Conservation (phyloP, 2,113 vertebrate species). For the Myanophis thanlyinensis region DNA sequence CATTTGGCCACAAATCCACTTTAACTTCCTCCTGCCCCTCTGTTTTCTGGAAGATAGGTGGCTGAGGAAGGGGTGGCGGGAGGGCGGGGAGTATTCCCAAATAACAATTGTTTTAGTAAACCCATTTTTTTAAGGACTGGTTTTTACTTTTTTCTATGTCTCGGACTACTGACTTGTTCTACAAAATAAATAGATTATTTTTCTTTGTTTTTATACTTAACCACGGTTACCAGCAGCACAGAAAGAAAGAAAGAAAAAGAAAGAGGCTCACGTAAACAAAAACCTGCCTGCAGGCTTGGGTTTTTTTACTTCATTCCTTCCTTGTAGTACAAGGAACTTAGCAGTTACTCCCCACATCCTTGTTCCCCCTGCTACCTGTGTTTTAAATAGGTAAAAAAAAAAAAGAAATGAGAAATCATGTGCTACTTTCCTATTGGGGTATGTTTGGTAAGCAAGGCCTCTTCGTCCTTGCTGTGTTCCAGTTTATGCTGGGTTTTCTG, state of each 20-base stretch:
- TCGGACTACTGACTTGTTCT: slow-evolving; percentile 84
- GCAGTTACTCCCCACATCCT: slow-evolving; percentile 70
- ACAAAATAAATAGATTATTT: slow-evolving; percentile 79
- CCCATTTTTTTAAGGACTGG: slow-evolving; percentile 80
- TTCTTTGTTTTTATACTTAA: slow-evolving; percentile 83
- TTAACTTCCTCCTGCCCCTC: slow-evolving; percentile 20
- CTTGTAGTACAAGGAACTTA: slow-evolving; percentile 78
- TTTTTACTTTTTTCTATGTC: slow-evolving; percentile 87
- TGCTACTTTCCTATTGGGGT: slow-evolving; percentile 68
- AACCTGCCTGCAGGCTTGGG: slow-evolving; percentile 73
- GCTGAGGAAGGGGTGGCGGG: slow-evolving; percentile 39
- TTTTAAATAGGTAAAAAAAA: slow-evolving; percentile 68
- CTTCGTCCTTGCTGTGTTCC: slow-evolving; percentile 62
- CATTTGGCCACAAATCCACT: slow-evolving; percentile 52
- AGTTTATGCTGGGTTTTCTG: slow-evolving; percentile 64
- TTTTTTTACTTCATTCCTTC: slow-evolving; percentile 72
- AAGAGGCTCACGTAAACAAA: slow-evolving; percentile 74
- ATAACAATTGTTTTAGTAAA: slow-evolving; percentile 80
- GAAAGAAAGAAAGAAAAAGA: slow-evolving; percentile 36
- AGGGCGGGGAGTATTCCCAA: slow-evolving; percentile 57
- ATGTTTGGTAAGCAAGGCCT: slow-evolving; percentile 66
- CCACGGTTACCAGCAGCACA: slow-evolving; percentile 81
- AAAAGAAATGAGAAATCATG: slow-evolving; percentile 57
- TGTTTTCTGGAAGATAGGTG: slow-evolving; percentile 64
- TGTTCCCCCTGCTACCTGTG: slow-evolving; percentile 69